Evolutionary conservation across 2,113 vertebrate genomes (phyloP), one percentile per base, ranked within the genome.

Genomic region (Amblyornis subalaris): DNA sequence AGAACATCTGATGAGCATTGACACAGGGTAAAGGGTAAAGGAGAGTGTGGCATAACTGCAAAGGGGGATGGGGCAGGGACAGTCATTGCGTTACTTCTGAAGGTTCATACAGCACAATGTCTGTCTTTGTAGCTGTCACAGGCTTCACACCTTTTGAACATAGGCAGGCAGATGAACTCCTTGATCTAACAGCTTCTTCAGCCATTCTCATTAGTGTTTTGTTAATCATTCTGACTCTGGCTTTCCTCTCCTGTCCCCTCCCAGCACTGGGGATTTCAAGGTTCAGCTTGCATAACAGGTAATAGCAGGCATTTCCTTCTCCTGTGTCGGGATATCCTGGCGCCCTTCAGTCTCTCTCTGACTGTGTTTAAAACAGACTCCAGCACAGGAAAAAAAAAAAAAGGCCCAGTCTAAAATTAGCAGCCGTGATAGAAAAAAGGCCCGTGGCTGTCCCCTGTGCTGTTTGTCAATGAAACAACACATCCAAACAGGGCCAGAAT

Each of bases 241-340:
- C 96, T 93, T 88, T 57, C 76, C 90, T 95, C 86, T 48, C 80
- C 62, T 92, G 76, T 95, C 93, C 85, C 94, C 82, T 93, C 94
- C 96, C 97, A 80, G 74, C 94, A 65, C 96, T 96, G 69, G 94
- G 95, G 97, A 97, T 98, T 98, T 97, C 94, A 96, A 98, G 98
- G 97, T 96, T 97, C 95, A 96, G 91, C 99, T 99, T 99, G 98
- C 99, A 99, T 99, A 99, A 99, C 99, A 99, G 99, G 99, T 99
- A 99, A 99, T 98, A 98, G 98, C 99, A 99, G 98, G 99, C 99
- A 99, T 99, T 99, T 99, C 99, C 99, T 99, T 90, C 98, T 99
- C 98, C 99, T 99, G 98, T 98, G 97, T 97, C 99, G 98, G 99
- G 99, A 99, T 99, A 99, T 99, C 99, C 99, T 99, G 99, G 99